These are phyloP conservation scores for Porites lobata DNA, from an alignment of 92 coral and sea anemone species.

Conservation along the genomic window DNA sequence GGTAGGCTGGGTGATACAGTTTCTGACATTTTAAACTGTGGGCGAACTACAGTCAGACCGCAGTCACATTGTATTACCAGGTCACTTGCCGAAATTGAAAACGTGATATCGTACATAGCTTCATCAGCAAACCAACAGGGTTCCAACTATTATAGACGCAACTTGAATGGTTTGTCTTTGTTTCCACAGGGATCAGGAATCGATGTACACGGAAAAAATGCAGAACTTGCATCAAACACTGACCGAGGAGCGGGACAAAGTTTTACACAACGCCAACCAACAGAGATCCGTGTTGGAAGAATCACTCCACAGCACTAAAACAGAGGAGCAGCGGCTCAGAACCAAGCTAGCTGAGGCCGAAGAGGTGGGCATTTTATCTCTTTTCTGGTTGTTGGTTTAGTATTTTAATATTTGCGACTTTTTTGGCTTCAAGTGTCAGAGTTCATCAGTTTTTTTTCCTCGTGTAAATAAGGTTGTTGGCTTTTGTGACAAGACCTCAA, in stretches of 20 bases:
- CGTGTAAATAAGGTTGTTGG: too few species aligned
- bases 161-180: background rate
- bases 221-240: conserved; percentile 82
- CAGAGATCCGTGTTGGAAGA: conserved; percentile 91
- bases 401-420: background rate
- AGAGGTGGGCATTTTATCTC: conserved; percentile 55
- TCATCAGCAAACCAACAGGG: too few species aligned
- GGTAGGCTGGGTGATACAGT: too few species aligned
- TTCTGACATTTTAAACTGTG: too few species aligned
- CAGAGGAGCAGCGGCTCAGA: conserved; percentile 87
- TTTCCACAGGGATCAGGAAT: conserved; percentile 80
- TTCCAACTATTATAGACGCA: too few species aligned
- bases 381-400: background rate
- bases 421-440: background rate
- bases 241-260: conserved; percentile 89
- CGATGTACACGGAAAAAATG: conserved; percentile 76
- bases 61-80: too few species aligned
- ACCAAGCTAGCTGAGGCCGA: conserved; percentile 92
- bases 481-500: too few species aligned
- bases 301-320: conserved; percentile 82
- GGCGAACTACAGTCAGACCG: too few species aligned
- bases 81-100: too few species aligned
- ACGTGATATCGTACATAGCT: too few species aligned
- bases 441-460: too few species aligned
- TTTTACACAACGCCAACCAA: conserved; percentile 72